Conservation (phyloP, 2,113 vertebrate genomes). For the Corythaeola cristata region DNA sequence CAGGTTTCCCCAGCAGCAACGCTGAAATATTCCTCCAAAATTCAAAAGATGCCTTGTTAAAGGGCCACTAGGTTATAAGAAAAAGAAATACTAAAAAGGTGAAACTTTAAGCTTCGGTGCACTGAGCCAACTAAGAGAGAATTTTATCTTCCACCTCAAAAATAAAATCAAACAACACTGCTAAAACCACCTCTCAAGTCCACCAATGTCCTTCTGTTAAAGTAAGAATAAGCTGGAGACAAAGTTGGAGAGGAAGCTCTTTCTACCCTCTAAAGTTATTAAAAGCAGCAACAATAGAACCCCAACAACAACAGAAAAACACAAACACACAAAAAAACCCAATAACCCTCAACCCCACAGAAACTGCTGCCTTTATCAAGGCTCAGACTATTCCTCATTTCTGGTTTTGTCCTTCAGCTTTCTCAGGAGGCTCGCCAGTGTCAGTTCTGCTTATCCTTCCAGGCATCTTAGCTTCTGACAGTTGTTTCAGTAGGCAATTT, state of each 20-base stretch:
- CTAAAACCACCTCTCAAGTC: background rate
- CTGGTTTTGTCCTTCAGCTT: background rate
- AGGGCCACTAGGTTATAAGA: background rate
- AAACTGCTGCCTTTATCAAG: background rate
- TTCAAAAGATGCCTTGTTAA: background rate
- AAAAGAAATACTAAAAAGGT: background rate
- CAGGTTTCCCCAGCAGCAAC: background rate
- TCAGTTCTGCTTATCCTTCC: constrained; percentile 18
- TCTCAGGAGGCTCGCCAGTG: background rate
- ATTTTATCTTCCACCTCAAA: background rate
- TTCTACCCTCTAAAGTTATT: background rate
- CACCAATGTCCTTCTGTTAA: background rate
- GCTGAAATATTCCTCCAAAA: background rate
- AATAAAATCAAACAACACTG: background rate
- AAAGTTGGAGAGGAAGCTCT: background rate
- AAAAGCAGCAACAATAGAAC: background rate
- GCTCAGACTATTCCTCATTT: background rate
- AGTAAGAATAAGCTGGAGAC: background rate
- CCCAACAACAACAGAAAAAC: background rate
- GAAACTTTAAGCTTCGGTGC: background rate
- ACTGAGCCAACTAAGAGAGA: background rate
- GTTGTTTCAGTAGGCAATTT: background rate
- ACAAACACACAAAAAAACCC: background rate
- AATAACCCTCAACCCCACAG: background rate
- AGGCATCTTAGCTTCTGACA: constrained; percentile 5